phyloP scores from a whole-genome alignment of 2,113 vertebrate species.

The Zingel zingel region DNA sequence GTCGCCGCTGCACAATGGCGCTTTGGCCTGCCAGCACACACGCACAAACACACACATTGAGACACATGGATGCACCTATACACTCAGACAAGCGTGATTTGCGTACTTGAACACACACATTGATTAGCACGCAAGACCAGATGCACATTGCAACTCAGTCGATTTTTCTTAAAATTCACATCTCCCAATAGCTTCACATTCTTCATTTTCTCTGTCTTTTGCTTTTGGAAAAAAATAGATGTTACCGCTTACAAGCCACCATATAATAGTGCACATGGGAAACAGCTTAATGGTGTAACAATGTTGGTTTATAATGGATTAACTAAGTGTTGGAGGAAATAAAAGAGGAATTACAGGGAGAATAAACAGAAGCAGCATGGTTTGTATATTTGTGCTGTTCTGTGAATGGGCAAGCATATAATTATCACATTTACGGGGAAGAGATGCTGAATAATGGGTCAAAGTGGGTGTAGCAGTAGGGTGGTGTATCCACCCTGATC shows the following conservation, averaged over 20 bases:
- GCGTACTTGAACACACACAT: conserved; percentile 32
- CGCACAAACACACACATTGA: conserved; percentile 30
- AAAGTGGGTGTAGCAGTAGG: conserved; percentile 65
- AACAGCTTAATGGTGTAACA: conserved; percentile 58
- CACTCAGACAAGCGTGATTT: conserved; percentile 23
- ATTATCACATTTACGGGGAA: conserved; percentile 88
- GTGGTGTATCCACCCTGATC: conserved; percentile 56
- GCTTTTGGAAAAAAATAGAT: not conserved
- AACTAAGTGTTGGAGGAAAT: conserved; percentile 73
- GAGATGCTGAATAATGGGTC: conserved; percentile 82
- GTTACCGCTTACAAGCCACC: conserved; percentile 27
- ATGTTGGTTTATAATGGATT: conserved; percentile 65
- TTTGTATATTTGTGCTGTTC: conserved; percentile 80
- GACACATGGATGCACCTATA: conserved; percentile 45
- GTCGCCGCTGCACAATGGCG: conserved; percentile 82
- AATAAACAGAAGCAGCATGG: conserved; percentile 77
- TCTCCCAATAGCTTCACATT: not conserved
- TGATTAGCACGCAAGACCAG: not conserved
- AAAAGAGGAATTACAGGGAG: conserved; percentile 67
- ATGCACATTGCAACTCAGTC: not conserved
- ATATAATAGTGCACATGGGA: conserved; percentile 22
- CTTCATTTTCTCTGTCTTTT: not conserved
- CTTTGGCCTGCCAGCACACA: conserved; percentile 71
- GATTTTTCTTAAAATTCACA: conserved; percentile 6
- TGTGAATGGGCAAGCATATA: conserved; percentile 78